Evolutionary conservation across 2,113 vertebrate genomes (phyloP), one percentile per base, ranked within the genome.

Genomic region (Oxyruncus cristatus): DNA sequence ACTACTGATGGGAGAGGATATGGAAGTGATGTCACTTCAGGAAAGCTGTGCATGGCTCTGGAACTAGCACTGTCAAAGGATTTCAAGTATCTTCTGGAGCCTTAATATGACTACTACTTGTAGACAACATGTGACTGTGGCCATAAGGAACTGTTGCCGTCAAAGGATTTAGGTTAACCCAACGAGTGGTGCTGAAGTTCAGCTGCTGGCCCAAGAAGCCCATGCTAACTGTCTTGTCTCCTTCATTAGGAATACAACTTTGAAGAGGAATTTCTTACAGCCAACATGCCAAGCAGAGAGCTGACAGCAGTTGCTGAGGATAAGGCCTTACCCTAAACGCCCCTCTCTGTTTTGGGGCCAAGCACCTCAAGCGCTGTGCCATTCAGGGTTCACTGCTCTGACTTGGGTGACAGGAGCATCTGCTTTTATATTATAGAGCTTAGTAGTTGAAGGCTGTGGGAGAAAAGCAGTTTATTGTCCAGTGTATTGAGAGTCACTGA

Each of bases 241-340:
- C 15, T 88, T 23, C 44, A 5, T 2, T 44, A 30, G 39, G 58
- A 42, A 61, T 32, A 35, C 39, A 83, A 11, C 39, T 80, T 33
- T 12, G 3, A 55, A 59, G 1, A 61, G 47, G 35, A 50, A 49
- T 94, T 92, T 88, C 63, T 76, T 70, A 37, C 8, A 88, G 49
- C 44, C 0, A 0, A 61, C 10, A 5, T 7, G 27, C 67, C 0
- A 0, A 88, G 67, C 67, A 79, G 42, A 62, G 58, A 49, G n/a
- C 22, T 74, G 55, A 37, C 41, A 35, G 47, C 49, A 65, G 37
- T 3, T 75, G 19, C 32, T 79, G 52, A 76, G 63, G 42, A 30
- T 1, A 11, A 92, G 75, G 24, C 32, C 20, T 30, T 85, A 76
- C 9, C 27, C 49, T 79, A 41, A 82, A 6, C 3, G 4, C 6